phyloP scores from a whole-genome alignment of 2,888 invertebrate species.

The Tortricodes alternella region DNA sequence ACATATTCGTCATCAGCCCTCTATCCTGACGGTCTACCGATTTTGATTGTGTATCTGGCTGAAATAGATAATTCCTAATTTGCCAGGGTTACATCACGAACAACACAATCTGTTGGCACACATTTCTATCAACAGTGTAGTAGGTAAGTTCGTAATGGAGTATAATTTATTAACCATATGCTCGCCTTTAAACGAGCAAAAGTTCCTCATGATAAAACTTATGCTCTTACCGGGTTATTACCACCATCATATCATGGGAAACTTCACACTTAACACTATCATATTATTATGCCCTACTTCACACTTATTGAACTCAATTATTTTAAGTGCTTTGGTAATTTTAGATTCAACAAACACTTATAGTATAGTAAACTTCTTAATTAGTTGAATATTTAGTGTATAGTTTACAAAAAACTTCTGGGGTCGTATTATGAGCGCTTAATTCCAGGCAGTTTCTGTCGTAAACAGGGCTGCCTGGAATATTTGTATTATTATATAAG shows the following conservation, averaged over 20 bases:
- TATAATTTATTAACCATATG: conserved; percentile 12
- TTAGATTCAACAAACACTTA: conserved; percentile 11
- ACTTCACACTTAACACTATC: conserved; percentile 23
- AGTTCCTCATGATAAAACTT: conserved; percentile 25
- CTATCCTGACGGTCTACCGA: no score
- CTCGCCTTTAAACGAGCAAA: conserved; percentile 1
- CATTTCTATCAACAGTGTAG: background rate
- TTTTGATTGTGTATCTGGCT: no score
- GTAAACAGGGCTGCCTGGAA: no score
- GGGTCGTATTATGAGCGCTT: no score
- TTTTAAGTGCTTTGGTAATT: conserved; percentile 6
- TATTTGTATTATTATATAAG: no score
- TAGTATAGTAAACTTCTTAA: no score
- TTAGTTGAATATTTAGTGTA: no score
- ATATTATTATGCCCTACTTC: conserved; percentile 14
- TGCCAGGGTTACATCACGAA: no score
- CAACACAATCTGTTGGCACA: background rate
- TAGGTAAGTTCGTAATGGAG: background rate
- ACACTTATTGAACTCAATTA: conserved; percentile 18
- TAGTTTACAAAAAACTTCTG: no score
- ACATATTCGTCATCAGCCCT: no score
- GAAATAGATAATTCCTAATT: no score
- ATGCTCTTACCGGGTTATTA: conserved; percentile 20
- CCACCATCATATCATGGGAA: conserved; percentile 10
- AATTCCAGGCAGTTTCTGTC: no score